Evolutionary conservation across 2,797 vertebrate genomes (phyloP), one percentile per base, ranked within the genome.

Genomic region (Cuculus canorus): DNA sequence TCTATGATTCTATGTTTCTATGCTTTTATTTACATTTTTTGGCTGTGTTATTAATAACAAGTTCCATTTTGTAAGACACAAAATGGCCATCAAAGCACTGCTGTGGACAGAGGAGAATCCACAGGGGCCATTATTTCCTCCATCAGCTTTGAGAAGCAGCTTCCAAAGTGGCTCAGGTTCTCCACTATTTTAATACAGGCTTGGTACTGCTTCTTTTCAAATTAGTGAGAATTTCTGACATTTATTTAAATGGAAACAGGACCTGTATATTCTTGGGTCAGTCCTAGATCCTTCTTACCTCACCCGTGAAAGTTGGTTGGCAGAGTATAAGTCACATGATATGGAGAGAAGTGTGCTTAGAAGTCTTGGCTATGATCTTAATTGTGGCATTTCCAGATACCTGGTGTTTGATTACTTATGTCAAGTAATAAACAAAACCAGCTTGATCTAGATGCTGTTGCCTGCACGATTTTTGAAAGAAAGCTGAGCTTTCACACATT

Each of bases 71-170:
- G 53, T 57, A 66, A 70, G 37, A 61, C 17, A 19, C 2, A 4
- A 18, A 8, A 30, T 85, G 47, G 27, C 25, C 30, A 52, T 54
- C 23, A 32, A 57, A 69, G 27, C 3, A 2, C 8, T 88, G 30
- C 37, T 50, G 76, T 56, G 60, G 27, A 33, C 69, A 63, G 43
- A 91, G 50, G 4, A 85, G n/a, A 70, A 57, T 32, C 37, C 45
- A 16, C 0, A 0, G 9, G 33, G 28, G 1, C 37, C 64, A 21
- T 50, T 64, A 77, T 24, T 56, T 73, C 28, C 25, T 47, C 22
- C 33, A 70, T 2, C 32, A 73, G 11, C 50, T 77, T 57, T 45
- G 22, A 90, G 68, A 88, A 60, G 24, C 41, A 48, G n/a, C 7
- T 75, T 75, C 56, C 30, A 41, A 41, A 66, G n/a, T 17, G 19